These are phyloP conservation scores for Gymnoscopelus microlampas DNA, from an alignment of 2,797 vertebrate genomes.

Conservation along the genomic window DNA sequence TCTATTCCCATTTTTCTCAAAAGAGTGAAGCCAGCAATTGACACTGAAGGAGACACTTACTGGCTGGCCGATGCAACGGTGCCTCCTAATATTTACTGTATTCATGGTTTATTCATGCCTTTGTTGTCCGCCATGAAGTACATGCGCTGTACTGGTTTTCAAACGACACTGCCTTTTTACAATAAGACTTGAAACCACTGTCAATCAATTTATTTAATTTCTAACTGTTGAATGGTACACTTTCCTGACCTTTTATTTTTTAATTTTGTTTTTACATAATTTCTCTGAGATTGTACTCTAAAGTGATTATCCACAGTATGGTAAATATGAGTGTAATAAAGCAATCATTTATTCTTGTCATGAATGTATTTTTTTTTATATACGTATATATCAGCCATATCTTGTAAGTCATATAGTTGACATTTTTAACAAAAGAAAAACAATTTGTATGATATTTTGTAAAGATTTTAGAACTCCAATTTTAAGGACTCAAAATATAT, in stretches of 20 bases:
- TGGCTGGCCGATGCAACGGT: slow-evolving; percentile 52
- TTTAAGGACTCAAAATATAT: slow-evolving; percentile 3
- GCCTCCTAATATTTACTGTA: slow-evolving; percentile 62
- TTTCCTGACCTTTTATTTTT: slow-evolving; percentile 65
- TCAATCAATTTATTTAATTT: slow-evolving; percentile 78
- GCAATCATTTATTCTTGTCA: slow-evolving; percentile 62
- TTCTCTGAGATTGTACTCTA: slow-evolving; percentile 58
- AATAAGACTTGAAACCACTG: slow-evolving; percentile 76
- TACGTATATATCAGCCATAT: background rate
- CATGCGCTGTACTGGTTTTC: slow-evolving; percentile 68
- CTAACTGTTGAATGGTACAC: slow-evolving; percentile 77
- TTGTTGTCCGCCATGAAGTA: slow-evolving; percentile 60
- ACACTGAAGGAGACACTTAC: slow-evolving; percentile 58
- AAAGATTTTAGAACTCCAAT: slow-evolving; percentile 1
- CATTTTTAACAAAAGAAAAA: no score
- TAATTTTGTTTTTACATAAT: slow-evolving; percentile 54
- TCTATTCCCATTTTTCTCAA: slow-evolving; percentile 91
- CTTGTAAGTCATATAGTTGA: no score
- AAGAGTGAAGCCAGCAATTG: slow-evolving; percentile 84
- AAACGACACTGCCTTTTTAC: slow-evolving; percentile 65
- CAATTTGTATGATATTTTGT: background rate
- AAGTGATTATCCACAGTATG: slow-evolving; percentile 51
- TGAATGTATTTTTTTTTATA: slow-evolving; percentile 27
- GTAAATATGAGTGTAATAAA: slow-evolving; percentile 77
- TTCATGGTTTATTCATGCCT: slow-evolving; percentile 56